Conservation (phyloP, 2,888 invertebrate genomes). For the Laothoe populi region DNA sequence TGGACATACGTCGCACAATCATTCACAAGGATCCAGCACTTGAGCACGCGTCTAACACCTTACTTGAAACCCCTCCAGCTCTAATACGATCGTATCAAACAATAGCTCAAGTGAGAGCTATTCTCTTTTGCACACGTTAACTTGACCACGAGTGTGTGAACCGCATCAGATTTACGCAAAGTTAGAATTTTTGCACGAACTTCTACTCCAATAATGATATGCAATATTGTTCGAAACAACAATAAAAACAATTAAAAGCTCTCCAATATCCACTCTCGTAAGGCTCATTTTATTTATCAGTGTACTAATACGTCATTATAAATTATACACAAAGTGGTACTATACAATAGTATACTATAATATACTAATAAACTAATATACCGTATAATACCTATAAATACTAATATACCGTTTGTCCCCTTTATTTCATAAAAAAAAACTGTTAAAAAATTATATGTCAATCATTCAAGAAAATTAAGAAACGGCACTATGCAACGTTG, state of each 20-base stretch:
- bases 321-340: conserved; percentile 20
- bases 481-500: conserved; percentile 11
- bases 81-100: conserved; percentile 1
- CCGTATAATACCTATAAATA: too few species aligned
- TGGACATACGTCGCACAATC: background rate
- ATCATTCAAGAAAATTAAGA: conserved; percentile 14
- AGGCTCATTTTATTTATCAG: conserved; percentile 10
- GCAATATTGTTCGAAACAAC: background rate
- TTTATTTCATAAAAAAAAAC: too few species aligned
- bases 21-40: background rate
- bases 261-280: background rate
- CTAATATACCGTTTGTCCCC: too few species aligned
- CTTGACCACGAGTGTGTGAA: conserved; percentile 4
- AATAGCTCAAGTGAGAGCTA: background rate
- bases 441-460: conserved; percentile 9
- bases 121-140: conserved; percentile 2
- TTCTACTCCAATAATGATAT: background rate
- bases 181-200: background rate
- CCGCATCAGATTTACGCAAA: background rate
- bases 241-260: background rate
- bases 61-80: background rate
- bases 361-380: too few species aligned
- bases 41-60: conserved; percentile 10
- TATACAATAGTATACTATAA: too few species aligned
- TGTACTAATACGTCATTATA: conserved; percentile 16